phyloP scores from a whole-genome alignment of 2,113 vertebrate species.

The Podarcis cretensis region DNA sequence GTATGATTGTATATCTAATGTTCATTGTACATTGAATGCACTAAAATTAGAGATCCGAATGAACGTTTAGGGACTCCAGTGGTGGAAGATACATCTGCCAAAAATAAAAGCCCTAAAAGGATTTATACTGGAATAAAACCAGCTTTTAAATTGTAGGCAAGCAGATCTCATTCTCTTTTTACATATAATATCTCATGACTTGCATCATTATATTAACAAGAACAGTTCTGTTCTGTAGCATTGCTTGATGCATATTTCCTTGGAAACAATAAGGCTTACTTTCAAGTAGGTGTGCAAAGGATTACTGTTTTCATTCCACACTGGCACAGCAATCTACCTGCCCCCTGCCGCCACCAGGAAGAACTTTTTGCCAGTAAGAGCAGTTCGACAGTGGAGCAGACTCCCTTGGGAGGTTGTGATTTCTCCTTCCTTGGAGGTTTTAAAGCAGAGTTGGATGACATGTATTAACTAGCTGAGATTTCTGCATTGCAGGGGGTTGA shows the following conservation, averaged over 20 bases:
- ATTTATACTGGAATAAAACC: fast-evolving
- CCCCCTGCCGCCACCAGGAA: too few species aligned
- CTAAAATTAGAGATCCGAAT: conserved; percentile 60
- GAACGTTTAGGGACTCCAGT: conserved; percentile 33
- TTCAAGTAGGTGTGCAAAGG: neutral
- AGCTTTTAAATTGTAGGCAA: too few species aligned
- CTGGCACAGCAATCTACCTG: too few species aligned
- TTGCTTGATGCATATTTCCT: neutral
- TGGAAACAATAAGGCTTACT: neutral
- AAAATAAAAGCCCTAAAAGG: conserved; percentile 48
- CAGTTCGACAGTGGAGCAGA: too few species aligned
- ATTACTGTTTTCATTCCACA: neutral
- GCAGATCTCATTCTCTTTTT: neutral
- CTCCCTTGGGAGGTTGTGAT: too few species aligned
- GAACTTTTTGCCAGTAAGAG: too few species aligned
- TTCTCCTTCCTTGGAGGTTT: too few species aligned
- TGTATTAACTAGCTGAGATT: too few species aligned
- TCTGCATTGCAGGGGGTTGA: too few species aligned
- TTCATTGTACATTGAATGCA: neutral
- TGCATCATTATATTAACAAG: neutral
- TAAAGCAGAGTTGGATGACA: too few species aligned
- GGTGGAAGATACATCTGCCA: conserved; percentile 35
- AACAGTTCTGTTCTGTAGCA: neutral
- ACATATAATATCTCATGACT: neutral
- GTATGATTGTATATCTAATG: neutral